Conservation (phyloP, 2,113 vertebrate species). For the Heptranchias perlo region DNA sequence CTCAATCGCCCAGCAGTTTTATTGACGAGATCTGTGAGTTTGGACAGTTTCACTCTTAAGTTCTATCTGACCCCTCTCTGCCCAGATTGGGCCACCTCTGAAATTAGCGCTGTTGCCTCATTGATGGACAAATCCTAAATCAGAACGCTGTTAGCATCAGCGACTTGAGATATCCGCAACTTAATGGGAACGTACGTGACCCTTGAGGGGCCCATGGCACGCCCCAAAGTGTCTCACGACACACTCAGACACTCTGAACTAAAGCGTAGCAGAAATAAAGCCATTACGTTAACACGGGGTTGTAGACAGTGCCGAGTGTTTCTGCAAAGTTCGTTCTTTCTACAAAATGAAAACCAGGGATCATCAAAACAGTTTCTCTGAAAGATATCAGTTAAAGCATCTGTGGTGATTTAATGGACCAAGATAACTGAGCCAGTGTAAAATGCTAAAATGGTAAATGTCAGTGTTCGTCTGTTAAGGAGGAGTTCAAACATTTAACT, state of each 20-base stretch:
- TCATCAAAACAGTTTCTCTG: background rate
- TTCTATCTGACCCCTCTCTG: background rate
- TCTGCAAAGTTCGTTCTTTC: background rate
- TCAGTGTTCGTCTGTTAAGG: background rate
- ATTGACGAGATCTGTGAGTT: background rate
- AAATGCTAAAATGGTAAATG: background rate
- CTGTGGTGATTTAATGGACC: too few species aligned
- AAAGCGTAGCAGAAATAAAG: background rate
- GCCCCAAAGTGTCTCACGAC: background rate
- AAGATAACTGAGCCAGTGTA: too few species aligned
- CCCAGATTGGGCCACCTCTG: background rate
- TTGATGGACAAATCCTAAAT: background rate
- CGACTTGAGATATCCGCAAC: background rate
- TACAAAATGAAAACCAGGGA: too few species aligned
- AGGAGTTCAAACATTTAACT: background rate
- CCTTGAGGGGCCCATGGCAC: background rate
- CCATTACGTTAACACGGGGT: background rate
- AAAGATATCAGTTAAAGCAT: background rate
- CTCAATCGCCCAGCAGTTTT: background rate
- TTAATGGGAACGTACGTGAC: background rate
- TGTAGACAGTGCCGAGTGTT: background rate
- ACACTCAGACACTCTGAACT: background rate
- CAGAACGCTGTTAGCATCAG: background rate
- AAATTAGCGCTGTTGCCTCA: too few species aligned
- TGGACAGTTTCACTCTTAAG: background rate